Evolutionary conservation across 1,140 invertebrate species (phyloP).

Genomic region (Euwallacea fornicatus): DNA sequence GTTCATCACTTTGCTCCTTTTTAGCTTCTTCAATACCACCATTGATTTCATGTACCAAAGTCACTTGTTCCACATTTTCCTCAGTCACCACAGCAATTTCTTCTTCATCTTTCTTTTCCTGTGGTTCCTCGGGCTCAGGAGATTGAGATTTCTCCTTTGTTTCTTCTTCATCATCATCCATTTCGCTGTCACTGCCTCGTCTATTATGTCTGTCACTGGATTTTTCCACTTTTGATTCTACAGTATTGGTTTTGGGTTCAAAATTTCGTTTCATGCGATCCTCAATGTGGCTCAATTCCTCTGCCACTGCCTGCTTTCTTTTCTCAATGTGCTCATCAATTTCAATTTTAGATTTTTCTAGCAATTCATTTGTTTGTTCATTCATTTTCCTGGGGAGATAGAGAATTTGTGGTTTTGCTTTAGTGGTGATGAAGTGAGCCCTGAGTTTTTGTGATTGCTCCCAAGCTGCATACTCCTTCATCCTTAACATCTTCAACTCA

Average conservation of each 20-base stretch:
- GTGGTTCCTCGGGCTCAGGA: constrained; percentile 8
- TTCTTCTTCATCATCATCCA: constrained; percentile 29
- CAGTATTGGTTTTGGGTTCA: constrained; percentile 38
- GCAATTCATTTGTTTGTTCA: constrained; percentile 57
- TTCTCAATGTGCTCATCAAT: constrained; percentile 58
- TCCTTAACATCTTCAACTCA: constrained; percentile 87
- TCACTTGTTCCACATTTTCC: not conserved
- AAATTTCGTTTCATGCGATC: constrained; percentile 48
- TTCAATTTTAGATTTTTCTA: constrained; percentile 56
- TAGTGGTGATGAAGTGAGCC: constrained; percentile 84
- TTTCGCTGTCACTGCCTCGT: constrained; percentile 25
- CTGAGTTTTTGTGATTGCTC: constrained; percentile 77
- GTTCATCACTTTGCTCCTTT: not conserved
- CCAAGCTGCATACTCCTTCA: constrained; percentile 87
- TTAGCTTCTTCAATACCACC: not conserved
- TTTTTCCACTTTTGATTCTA: constrained; percentile 24
- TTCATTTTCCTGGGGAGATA: constrained; percentile 78
- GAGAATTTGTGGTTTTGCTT: constrained; percentile 82
- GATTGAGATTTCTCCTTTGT: constrained; percentile 18
- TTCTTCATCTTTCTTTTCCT: constrained; percentile 8
- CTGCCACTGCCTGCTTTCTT: constrained; percentile 45
- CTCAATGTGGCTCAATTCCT: constrained; percentile 50
- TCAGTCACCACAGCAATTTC: constrained; percentile 8
- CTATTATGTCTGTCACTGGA: constrained; percentile 15
- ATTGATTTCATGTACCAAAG: not conserved